Conservation (phyloP, 2,888 invertebrate species). For the Drosophila lutescens region DNA sequence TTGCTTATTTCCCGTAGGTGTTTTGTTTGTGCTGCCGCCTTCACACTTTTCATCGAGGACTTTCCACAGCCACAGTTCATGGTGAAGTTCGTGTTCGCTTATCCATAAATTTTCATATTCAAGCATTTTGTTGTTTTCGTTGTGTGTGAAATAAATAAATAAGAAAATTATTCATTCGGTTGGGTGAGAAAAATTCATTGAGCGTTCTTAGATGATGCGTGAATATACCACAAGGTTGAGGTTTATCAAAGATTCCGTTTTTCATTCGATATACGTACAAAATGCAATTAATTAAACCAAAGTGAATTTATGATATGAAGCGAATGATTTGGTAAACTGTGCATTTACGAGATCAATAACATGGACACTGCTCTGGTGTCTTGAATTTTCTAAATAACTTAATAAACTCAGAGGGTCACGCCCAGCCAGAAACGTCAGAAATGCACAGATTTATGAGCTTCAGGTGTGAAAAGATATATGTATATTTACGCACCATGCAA, state of each 20-base stretch:
- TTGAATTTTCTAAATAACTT: constrained; percentile 16
- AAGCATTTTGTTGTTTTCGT: constrained; percentile 13
- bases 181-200: constrained; percentile 21
- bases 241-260: neutral
- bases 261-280: neutral
- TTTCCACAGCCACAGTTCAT: constrained; percentile 42
- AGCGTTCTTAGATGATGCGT: constrained; percentile 29
- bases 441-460: constrained; percentile 55
- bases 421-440: constrained; percentile 8
- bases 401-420: constrained; percentile 10
- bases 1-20: constrained; percentile 30
- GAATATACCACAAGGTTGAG: constrained; percentile 24
- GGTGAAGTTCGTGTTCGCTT: constrained; percentile 50
- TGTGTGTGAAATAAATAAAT: constrained; percentile 33
- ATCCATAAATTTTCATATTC: constrained; percentile 43
- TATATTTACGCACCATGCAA: neutral
- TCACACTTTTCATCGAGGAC: constrained; percentile 38
- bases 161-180: constrained; percentile 29
- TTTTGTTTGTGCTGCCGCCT: constrained; percentile 34
- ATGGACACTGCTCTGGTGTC: neutral
- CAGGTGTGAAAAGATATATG: constrained; percentile 61
- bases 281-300: constrained; percentile 26
- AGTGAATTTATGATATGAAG: constrained; percentile 1
- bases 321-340: constrained; percentile 3
- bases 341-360: constrained; percentile 4